phyloP scores from a whole-genome alignment of 2,113 vertebrate genomes.

The Leptocoma aspasia region DNA sequence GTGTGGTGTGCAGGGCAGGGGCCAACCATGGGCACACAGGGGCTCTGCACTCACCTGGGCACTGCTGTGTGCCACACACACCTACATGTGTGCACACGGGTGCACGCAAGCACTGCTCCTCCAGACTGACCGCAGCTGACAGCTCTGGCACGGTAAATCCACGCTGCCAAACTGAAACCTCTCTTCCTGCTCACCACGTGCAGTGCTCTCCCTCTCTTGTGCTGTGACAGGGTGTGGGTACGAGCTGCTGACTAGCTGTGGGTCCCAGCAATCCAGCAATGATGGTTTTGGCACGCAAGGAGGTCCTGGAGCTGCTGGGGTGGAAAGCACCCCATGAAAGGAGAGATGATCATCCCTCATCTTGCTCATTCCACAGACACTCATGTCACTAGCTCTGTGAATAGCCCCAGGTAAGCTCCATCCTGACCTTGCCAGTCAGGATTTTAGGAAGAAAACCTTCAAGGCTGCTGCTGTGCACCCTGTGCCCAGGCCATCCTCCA shows the following conservation, averaged over 20 bases:
- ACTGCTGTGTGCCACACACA: not conserved
- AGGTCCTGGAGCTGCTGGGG: not conserved
- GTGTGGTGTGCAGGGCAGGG: not conserved
- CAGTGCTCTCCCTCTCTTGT: not conserved
- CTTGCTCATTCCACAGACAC: not conserved
- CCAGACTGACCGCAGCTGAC: not conserved
- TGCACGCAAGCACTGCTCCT: accelerated
- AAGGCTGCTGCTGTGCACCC: not conserved
- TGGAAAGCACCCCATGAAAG: not conserved
- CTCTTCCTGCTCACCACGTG: not conserved
- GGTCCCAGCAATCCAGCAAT: accelerated
- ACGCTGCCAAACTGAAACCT: not conserved
- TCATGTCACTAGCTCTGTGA: not conserved
- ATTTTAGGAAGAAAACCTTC: not conserved
- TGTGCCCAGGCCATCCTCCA: too few species aligned
- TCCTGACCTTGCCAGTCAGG: not conserved
- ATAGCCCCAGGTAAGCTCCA: not conserved
- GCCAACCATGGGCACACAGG: not conserved
- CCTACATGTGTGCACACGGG: accelerated
- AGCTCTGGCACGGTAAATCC: not conserved
- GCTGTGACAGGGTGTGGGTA: not conserved
- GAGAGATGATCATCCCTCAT: not conserved
- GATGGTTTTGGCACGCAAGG: not conserved
- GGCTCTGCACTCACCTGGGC: not conserved
- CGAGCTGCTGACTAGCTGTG: not conserved